phyloP scores from a whole-genome alignment of 2,113 vertebrate species.

The Nothoprocta perdicaria region DNA sequence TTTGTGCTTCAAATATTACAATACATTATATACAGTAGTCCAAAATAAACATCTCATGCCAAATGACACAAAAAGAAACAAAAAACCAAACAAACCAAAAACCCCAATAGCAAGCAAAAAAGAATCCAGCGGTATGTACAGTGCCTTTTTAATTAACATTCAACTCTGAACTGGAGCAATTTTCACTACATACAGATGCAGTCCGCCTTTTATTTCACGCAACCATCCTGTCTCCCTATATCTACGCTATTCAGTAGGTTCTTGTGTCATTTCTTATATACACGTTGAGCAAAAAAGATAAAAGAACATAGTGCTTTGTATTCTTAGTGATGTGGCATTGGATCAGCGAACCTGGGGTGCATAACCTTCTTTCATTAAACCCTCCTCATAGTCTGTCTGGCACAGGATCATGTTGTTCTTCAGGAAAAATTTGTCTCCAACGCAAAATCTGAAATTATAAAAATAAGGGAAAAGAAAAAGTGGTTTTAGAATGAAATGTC shows the following conservation, averaged over 20 bases:
- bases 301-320: conserved; percentile 86
- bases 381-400: conserved; percentile 99
- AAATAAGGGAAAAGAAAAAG: background rate
- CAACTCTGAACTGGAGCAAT: conserved; percentile 82
- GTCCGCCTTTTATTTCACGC: conserved; percentile 77
- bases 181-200: conserved; percentile 82
- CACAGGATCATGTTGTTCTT: conserved; percentile 99
- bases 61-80: conserved; percentile 87
- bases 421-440: conserved; percentile 99
- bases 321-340: conserved; percentile 64
- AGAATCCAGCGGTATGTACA: conserved; percentile 83
- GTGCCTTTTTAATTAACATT: conserved; percentile 83
- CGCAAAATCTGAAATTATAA: conserved; percentile 91
- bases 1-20: conserved; percentile 99
- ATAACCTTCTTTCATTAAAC: conserved; percentile 98
- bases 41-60: conserved; percentile 99
- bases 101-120: conserved; percentile 77
- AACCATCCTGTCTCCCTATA: conserved; percentile 82
- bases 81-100: conserved; percentile 82
- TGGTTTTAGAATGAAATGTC: background rate
- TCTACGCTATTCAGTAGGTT: conserved; percentile 90
- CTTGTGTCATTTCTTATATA: conserved; percentile 82
- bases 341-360: conserved; percentile 95
- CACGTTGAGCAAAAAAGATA: conserved; percentile 81
- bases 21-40: conserved; percentile 96